Evolutionary conservation across 1,140 invertebrate species (phyloP).

Genomic region (Chelonus insularis): DNA sequence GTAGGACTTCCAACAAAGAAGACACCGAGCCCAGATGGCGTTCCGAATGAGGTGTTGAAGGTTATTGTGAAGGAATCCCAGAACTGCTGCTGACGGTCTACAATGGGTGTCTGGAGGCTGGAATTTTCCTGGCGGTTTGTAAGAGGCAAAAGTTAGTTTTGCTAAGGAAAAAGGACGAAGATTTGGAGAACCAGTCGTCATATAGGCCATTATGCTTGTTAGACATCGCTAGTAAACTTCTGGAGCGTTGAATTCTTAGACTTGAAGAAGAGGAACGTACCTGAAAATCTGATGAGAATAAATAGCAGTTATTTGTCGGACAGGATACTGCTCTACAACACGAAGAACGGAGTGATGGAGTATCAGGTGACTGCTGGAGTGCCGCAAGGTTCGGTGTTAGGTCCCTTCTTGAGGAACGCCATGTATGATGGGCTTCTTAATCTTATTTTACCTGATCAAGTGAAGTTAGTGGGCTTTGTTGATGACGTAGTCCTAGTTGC

Average conservation of each 20-base stretch:
- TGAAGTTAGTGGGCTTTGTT: conserved; percentile 30
- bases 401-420: conserved; percentile 39
- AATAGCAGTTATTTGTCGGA: conserved; percentile 30
- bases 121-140: conserved; percentile 26
- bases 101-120: conserved; percentile 20
- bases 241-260: conserved; percentile 32
- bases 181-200: not conserved
- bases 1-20: conserved; percentile 25
- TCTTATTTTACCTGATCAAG: conserved; percentile 21
- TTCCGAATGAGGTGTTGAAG: conserved; percentile 26
- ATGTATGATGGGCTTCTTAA: conserved; percentile 38
- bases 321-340: conserved; percentile 15
- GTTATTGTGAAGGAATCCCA: not conserved
- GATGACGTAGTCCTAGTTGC: conserved; percentile 28
- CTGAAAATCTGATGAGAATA: conserved; percentile 23
- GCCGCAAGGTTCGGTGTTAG: conserved; percentile 40
- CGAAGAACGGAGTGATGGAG: not conserved
- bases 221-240: conserved; percentile 33
- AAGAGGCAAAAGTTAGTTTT: conserved; percentile 29
- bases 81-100: conserved; percentile 19
- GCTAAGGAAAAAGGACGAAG: conserved; percentile 24
- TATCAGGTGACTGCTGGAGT: conserved; percentile 20
- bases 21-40: conserved; percentile 30
- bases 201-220: conserved; percentile 38
- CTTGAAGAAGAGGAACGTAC: conserved; percentile 21